Evolutionary conservation across 2,888 invertebrate genomes (phyloP).

Genomic region (Noctuana brunneofusca): DNA sequence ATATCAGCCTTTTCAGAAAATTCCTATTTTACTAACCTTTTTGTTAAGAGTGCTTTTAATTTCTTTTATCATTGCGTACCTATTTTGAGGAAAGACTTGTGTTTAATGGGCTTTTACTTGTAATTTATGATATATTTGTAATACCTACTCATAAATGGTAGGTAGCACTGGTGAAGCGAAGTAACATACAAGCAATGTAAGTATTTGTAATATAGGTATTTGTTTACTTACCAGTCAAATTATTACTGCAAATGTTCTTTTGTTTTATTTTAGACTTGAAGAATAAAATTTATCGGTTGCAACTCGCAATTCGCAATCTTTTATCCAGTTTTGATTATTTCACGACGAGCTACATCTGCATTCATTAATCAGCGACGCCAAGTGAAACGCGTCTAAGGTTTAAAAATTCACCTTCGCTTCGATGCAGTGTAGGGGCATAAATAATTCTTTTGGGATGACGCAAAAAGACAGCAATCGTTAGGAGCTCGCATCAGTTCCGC

Average conservation of each 20-base stretch:
- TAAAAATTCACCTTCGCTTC: not conserved
- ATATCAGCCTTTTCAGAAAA: slow-evolving; percentile 7
- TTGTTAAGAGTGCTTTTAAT: slow-evolving; percentile 12
- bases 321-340: too few species aligned
- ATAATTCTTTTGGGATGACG: slow-evolving; percentile 26
- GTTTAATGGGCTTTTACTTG: not conserved
- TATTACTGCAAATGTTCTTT: too few species aligned
- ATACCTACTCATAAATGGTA: not conserved
- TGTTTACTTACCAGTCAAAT: too few species aligned
- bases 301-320: too few species aligned
- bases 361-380: not conserved
- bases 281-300: too few species aligned
- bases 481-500: slow-evolving; percentile 28
- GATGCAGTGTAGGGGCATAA: slow-evolving; percentile 18
- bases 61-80: not conserved
- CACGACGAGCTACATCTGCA: not conserved
- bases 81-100: not conserved
- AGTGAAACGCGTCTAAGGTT: slow-evolving; percentile 1
- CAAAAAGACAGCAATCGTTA: slow-evolving; percentile 30
- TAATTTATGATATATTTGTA: not conserved
- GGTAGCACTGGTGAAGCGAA: too few species aligned
- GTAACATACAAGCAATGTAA: too few species aligned
- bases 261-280: slow-evolving; percentile 6
- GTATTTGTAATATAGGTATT: too few species aligned
- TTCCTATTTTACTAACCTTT: slow-evolving; percentile 6